Conservation (phyloP, 2,113 vertebrate genomes). For the Chaetura pelagica region DNA sequence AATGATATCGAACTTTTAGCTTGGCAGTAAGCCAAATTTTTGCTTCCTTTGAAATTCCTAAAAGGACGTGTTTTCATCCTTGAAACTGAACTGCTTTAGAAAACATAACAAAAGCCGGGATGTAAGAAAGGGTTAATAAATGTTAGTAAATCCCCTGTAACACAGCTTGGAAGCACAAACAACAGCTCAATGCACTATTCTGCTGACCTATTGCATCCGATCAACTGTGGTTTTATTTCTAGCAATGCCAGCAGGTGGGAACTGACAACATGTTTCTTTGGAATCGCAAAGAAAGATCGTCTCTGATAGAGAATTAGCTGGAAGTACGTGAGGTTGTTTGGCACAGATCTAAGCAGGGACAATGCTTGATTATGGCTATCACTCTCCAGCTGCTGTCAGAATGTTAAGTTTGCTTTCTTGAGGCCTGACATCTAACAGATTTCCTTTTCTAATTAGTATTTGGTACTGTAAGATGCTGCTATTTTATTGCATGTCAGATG, state of each 20-base stretch:
- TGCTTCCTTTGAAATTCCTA: conserved; percentile 25
- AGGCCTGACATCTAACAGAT: conserved; percentile 19
- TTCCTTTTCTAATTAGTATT: conserved; percentile 52
- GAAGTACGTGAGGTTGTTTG: conserved; percentile 52
- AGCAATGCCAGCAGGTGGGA: conserved; percentile 44
- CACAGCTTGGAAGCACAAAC: conserved; percentile 40
- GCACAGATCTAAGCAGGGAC: conserved; percentile 58
- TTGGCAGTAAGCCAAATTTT: conserved; percentile 29
- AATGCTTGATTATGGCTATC: conserved; percentile 69
- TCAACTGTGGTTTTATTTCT: conserved; percentile 62
- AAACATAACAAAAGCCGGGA: not conserved
- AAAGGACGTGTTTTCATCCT: conserved; percentile 6
- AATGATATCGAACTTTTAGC: conserved; percentile 62
- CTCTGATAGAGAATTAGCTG: conserved; percentile 53
- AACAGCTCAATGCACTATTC: conserved; percentile 42
- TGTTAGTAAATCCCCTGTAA: not conserved
- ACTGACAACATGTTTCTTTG: not conserved
- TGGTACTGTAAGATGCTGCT: conserved; percentile 7
- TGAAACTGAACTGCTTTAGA: not conserved
- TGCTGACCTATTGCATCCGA: conserved; percentile 60
- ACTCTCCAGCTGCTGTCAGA: conserved; percentile 35
- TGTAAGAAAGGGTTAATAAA: conserved; percentile 49
- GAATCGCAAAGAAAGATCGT: conserved; percentile 14
- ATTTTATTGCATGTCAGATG: not conserved
- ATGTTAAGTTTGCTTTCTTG: conserved; percentile 62